Evolutionary conservation across 2,113 vertebrate genomes (phyloP), one percentile per base, ranked within the genome.

Genomic region (Phyllopteryx taeniolatus): DNA sequence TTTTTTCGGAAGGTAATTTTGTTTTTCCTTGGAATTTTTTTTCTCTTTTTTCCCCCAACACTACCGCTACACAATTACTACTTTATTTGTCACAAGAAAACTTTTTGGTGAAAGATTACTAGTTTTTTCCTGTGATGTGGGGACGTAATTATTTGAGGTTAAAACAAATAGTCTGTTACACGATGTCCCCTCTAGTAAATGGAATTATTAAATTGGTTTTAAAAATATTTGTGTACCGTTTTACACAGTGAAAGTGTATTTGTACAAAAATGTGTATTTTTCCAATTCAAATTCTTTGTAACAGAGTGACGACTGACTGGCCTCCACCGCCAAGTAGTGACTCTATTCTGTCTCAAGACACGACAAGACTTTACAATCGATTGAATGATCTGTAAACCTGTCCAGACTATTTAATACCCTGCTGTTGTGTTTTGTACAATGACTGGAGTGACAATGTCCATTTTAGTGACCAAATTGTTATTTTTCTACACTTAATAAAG

Each of bases 391-490:
- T 22, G 20, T 22, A 56, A 56, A 2, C 2, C 53, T 56, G 9
- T 56, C 12, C 9, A 1, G 12, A 14, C 22, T 59, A 27, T 31
- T 59, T 56, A 56, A 56, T 56, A 10, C 53, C 8, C 56, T 59
- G 59, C 59, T 35, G 31, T 61, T 61, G 27, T 17, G 53, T 56
- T 56, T n/a, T 56, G 53, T 56, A 11, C 53, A 56, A 56, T 56
- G 53, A 56, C 20, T n/a, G 1, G 17, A 31, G 56, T 57, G 11
- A 12, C 15, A 60, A 60, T 61, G 59, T 35, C 59, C 27, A 61
- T 35, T 61, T 61, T 61, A 35, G 59, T 61, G 59, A 35, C 59
- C 59, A 61, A 61, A 35, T 35, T 61, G 31, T 61, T 15, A 60
- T 61, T 35, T 61, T 35, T 61, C 14, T 61, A 27, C 31, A 61